Evolutionary conservation across 2,888 invertebrate species (phyloP).

Genomic region (Mimumesa dahlbomi): DNA sequence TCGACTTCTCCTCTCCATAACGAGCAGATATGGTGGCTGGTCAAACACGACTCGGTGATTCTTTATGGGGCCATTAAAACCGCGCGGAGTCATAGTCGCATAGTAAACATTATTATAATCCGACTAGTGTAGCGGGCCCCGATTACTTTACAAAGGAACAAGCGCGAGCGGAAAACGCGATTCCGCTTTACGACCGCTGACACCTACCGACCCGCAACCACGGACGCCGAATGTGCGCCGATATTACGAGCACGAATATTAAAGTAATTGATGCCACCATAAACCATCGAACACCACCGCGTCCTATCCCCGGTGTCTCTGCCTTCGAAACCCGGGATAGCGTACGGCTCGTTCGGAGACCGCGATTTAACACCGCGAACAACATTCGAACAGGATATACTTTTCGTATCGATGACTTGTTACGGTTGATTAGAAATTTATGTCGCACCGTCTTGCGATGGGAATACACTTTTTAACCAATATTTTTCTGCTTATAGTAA

Average conservation of each 20-base stretch:
- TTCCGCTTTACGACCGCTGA: constrained; percentile 71
- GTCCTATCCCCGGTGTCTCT: constrained; percentile 65
- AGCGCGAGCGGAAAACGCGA: constrained; percentile 44
- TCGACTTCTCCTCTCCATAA: constrained; percentile 45
- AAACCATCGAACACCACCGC: constrained; percentile 68
- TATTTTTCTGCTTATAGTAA: too few species aligned
- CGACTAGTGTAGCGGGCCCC: constrained; percentile 55
- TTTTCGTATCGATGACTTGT: too few species aligned
- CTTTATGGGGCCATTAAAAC: constrained; percentile 74
- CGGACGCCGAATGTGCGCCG: constrained; percentile 44
- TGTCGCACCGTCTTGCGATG: too few species aligned
- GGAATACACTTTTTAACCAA: too few species aligned
- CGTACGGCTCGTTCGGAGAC: too few species aligned
- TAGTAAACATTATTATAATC: constrained; percentile 74
- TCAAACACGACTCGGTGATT: constrained; percentile 69
- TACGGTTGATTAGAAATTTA: too few species aligned
- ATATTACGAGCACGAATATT: constrained; percentile 75
- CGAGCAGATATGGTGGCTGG: constrained; percentile 68
- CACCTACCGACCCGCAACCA: constrained; percentile 64
- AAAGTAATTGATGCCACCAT: constrained; percentile 76
- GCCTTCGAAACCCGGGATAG: too few species aligned
- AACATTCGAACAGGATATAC: too few species aligned
- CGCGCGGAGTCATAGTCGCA: constrained; percentile 65
- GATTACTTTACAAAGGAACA: constrained; percentile 66
- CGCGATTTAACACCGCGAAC: too few species aligned